Evolutionary conservation across 1,140 invertebrate species (phyloP), one percentile per base, ranked within the genome.

Genomic region (Geopemphigus sp.): DNA sequence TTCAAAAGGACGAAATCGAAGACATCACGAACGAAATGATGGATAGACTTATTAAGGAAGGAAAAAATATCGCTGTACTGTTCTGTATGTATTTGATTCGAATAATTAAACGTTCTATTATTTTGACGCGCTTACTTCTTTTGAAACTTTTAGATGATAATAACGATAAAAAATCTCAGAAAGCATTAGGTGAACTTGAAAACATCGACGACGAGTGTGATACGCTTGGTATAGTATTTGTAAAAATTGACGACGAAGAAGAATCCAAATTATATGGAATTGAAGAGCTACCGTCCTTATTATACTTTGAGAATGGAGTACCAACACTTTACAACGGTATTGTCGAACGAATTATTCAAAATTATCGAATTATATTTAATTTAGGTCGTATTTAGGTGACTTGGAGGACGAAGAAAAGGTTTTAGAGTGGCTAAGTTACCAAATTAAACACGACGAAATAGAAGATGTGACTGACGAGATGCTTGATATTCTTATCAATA

Each of bases 141-240:
- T 47, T 29, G 59, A 57, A 12, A 81, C 83, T 85, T 86, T 56
- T 83, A 96, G 94, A 96, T 88, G 93, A 96, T 84, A 94, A 95
- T 84, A 95, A 96, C 84, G 94, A 96, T 84, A 90, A 92, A 80
- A 94, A 94, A 86, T 95, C 93, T 47, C 90, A 93, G 84, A 90
- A 91, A 85, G 93, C 95, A 61, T 87, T 97, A 59, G 92, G 91
- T 83, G 95, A 97, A 87, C 86, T 97, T 82, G 95, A 97, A 87
- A 96, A 96, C 84, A 97, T 97, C 84, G 95, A 97, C 84, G 95
- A 97, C 86, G 95, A 97, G 87, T 95, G 94, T 86, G 95, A 97
- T 86, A 87, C 91, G 81, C 86, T 95, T 81, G 93, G 93, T 57
- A 91, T 97, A 84, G 91, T 91, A 80, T 95, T 97, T 86, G 95